Percentiles rank a stretch among this genome's conserved stretches.
phyloP scores from a whole-genome alignment of 2,797 vertebrate genomes.

The Enteromius argenteus region DNA sequence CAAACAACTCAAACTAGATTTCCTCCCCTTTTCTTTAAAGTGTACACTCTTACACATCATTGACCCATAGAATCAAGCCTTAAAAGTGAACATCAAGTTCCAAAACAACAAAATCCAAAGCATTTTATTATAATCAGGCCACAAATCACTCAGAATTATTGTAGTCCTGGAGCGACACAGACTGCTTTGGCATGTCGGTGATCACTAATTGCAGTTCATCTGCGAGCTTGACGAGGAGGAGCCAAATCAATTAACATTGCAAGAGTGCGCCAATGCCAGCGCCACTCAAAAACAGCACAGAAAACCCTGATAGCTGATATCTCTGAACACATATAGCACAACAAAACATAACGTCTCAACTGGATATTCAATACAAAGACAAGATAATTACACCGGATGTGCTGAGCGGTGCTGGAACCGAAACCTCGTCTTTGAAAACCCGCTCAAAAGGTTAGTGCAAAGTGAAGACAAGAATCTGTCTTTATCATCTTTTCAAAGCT shows the following conservation, averaged over 20 bases:
- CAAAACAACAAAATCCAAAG: conserved; percentile 14
- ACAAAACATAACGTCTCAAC: not conserved
- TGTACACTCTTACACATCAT: not conserved
- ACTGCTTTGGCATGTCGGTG: not conserved
- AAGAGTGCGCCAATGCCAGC: conserved; percentile 59
- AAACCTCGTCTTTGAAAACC: not conserved
- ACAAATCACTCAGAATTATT: not conserved
- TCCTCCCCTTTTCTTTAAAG: not conserved
- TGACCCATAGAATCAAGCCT: not conserved
- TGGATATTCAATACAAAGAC: conserved; percentile 3
- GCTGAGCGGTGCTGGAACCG: not conserved
- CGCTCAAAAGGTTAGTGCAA: conserved; percentile 24
- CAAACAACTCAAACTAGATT: not conserved
- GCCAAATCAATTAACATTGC: conserved; percentile 62
- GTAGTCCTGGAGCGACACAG: not conserved
- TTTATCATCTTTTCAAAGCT: not conserved
- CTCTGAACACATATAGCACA: not conserved
- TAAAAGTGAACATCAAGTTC: not conserved
- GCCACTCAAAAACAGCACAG: not conserved
- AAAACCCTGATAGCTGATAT: not conserved
- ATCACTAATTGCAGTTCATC: conserved; percentile 34
- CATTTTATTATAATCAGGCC: not conserved
- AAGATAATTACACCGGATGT: conserved; percentile 15
- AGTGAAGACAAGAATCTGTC: not conserved
- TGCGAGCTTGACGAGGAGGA: conserved; percentile 69